Base-by-base conservation (phyloP, 2,888 invertebrate genomes). In the Bhutanitis thaidina region DNA sequence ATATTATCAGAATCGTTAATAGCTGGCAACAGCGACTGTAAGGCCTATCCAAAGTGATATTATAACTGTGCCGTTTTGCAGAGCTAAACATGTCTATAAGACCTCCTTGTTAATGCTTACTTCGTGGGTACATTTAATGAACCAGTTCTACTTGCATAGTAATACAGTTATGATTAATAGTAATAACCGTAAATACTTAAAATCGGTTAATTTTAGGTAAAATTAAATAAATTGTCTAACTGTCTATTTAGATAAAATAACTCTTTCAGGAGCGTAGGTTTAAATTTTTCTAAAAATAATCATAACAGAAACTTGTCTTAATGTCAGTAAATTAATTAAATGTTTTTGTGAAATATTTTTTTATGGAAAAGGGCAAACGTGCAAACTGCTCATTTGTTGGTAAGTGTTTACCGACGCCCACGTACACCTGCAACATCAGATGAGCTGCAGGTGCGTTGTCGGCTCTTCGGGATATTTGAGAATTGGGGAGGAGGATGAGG, bases 131-230 rank as follows among this genome's bases (percentile, higher is more conserved):
- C 39, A 40, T 45, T 36, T 27, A 45, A 36, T n/a, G 35, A 27
- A 30, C 50, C 10, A 45, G 12, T 45, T 41, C 36, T 41, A 29
- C 29, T 45, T 36, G 1, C 35, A 51, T 51, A 51, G 45, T 40
- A 45, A 41, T 51, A 35, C 14, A 35, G 12, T 44, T 27, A 44
- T 44, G 25, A 41, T 48, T 41, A 41, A 36, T 16, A 27, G 20
- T 15, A 40, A 48, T 41, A 3, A 36, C 12, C 14, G 48, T 36
- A 49, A 37, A 34, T 40, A 32, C 41, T 20, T 3, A 20, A 10
- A 43, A 32, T 37, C 36, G 41, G 41, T 13, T 30, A n/a, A 13
- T 20, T 36, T 41, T 27, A 48, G 3, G 9, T 34, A 25, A 37
- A 49, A 20, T 20, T 20, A 30, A 43, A 7, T 32, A 43, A 43